A percentile compares a stretch with the other conserved stretches of the same genome.
These are phyloP conservation scores for Rana temporaria DNA, from an alignment of 2,113 vertebrate genomes.

Conservation along the genomic window DNA sequence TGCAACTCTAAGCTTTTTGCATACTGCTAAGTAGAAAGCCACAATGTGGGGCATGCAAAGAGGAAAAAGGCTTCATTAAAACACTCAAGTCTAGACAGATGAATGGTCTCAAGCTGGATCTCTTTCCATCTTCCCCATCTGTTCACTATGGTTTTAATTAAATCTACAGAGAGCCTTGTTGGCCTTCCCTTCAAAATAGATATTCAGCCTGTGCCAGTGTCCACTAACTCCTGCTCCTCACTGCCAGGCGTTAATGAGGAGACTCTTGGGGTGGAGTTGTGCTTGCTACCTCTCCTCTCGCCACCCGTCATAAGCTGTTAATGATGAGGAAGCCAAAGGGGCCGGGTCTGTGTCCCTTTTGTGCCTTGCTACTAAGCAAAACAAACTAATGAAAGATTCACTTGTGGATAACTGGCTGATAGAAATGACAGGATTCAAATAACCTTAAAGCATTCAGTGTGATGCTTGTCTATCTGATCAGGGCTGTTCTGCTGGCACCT, in stretches of 20 bases:
- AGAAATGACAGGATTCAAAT: constrained; percentile 83
- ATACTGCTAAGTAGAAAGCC: constrained; percentile 76
- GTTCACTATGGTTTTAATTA: constrained; percentile 97
- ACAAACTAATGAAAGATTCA: constrained; percentile 80
- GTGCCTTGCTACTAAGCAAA: constrained; percentile 68
- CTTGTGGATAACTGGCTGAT: constrained; percentile 77
- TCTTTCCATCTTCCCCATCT: constrained; percentile 95
- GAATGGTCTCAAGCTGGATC: constrained; percentile 89
- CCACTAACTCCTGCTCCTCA: constrained; percentile 84
- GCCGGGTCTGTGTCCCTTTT: constrained; percentile 69
- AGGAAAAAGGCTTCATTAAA: constrained; percentile 85
- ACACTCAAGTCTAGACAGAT: constrained; percentile 84
- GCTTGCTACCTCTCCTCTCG: constrained; percentile 67
- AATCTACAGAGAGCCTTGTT: constrained; percentile 94
- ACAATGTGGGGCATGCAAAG: constrained; percentile 72
- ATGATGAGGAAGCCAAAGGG: constrained; percentile 86
- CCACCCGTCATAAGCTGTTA: constrained; percentile 92
- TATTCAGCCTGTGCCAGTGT: constrained; percentile 83
- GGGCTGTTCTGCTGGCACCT: constrained; percentile 78
- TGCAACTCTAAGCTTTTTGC: constrained; percentile 63
- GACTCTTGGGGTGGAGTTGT: constrained; percentile 70
- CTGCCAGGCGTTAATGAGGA: constrained; percentile 95
- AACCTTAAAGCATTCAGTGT: constrained; percentile 75
- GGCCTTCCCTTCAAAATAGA: constrained; percentile 80
- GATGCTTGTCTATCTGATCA: constrained; percentile 80